These are phyloP conservation scores for Ferdinandea cuprea DNA, from an alignment of 2,888 invertebrate species.

Conservation along the genomic window DNA sequence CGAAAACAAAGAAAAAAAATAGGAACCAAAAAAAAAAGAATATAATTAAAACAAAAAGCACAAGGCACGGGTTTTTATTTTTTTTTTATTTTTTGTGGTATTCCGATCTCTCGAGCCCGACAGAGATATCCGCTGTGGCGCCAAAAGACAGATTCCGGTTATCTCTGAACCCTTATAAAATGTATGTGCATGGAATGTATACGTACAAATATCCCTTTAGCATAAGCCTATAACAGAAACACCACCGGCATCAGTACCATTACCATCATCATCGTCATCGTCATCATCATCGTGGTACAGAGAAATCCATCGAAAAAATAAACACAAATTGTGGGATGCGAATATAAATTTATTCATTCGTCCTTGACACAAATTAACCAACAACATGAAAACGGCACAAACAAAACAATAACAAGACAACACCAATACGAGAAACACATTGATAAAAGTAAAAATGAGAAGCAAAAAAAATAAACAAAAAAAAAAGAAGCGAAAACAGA, in stretches of 20 bases:
- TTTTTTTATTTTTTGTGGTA: conserved; percentile 15
- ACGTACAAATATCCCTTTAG: too few species aligned
- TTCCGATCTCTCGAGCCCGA: conserved; percentile 19
- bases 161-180: not conserved
- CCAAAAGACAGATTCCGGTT: conserved; percentile 42
- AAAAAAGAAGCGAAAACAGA: not conserved
- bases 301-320: conserved; percentile 44
- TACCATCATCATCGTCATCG: conserved; percentile 11
- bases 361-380: conserved; percentile 74
- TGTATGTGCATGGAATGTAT: not conserved
- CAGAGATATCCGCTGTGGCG: conserved; percentile 69
- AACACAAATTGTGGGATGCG: conserved; percentile 46
- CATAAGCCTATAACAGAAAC: conserved; percentile 39
- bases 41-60: conserved; percentile 34
- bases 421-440: conserved; percentile 39
- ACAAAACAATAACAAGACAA: conserved; percentile 47
- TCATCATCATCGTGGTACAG: conserved; percentile 37
- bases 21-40: not conserved
- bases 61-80: conserved; percentile 37
- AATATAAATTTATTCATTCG: conserved; percentile 68
- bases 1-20: conserved; percentile 37
- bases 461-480: not conserved
- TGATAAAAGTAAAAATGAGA: conserved; percentile 21
- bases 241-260: conserved; percentile 16
- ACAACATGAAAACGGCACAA: conserved; percentile 59